Percentiles rank a stretch among this genome's conserved stretches.
Conservation (phyloP, 2,888 invertebrate species). For the Calameuta idolon region DNA sequence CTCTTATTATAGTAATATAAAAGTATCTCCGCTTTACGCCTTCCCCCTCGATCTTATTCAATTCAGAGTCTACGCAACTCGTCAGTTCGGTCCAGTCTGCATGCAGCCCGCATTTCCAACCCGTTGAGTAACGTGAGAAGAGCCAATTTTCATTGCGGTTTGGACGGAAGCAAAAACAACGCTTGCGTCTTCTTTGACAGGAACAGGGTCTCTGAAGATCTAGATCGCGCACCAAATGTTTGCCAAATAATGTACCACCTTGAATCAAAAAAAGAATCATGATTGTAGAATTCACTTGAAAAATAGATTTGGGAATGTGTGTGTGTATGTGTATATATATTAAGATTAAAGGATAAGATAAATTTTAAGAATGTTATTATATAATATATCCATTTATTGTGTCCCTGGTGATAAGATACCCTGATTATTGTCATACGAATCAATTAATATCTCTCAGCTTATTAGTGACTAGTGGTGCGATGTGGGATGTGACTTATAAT, state of each 20-base stretch:
- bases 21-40: slow-evolving; percentile 89
- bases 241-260: slow-evolving; percentile 96
- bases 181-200: slow-evolving; percentile 89
- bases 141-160: slow-evolving; percentile 96
- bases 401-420: no score
- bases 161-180: slow-evolving; percentile 92
- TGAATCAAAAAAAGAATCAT: slow-evolving; percentile 19
- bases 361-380: no score
- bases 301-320: no score
- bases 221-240: slow-evolving; percentile 94
- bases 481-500: no score
- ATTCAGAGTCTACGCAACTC: slow-evolving; percentile 88
- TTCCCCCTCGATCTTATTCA: slow-evolving; percentile 91
- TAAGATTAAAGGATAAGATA: no score
- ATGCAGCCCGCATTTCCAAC: slow-evolving; percentile 98
- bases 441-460: no score
- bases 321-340: no score
- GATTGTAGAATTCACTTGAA: no score
- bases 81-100: slow-evolving; percentile 99
- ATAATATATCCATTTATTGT: no score
- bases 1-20: slow-evolving; percentile 94
- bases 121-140: slow-evolving; percentile 96
- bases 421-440: no score
- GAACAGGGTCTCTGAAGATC: slow-evolving; percentile 93
- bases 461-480: no score